A percentile compares a stretch with the other conserved stretches of the same genome.
These are phyloP conservation scores for Lasiurus cinereus DNA, from an alignment of 2,113 vertebrate species.

Conservation along the genomic window DNA sequence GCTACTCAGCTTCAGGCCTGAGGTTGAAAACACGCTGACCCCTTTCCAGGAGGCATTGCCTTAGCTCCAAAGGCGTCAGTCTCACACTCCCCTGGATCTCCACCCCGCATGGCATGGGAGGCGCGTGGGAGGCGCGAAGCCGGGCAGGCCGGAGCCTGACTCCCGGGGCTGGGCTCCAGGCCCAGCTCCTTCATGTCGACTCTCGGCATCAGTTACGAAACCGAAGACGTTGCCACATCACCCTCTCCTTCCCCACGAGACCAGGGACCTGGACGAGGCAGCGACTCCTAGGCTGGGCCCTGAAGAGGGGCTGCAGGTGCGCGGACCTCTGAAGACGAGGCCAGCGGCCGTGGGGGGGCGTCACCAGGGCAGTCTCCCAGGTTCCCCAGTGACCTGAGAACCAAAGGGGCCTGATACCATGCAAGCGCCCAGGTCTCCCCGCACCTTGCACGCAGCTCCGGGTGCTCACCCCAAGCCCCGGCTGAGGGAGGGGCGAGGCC, in stretches of 20 bases:
- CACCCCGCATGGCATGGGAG: neutral
- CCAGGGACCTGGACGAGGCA: rapidly evolving
- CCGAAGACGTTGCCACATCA: rapidly evolving
- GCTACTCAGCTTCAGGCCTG: neutral
- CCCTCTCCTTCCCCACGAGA: too few species aligned
- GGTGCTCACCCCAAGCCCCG: neutral
- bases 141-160: neutral
- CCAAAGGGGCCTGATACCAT: rapidly evolving
- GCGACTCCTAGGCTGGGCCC: too few species aligned
- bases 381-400: neutral
- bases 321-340: neutral
- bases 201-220: neutral
- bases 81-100: too few species aligned
- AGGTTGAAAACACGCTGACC: neutral
- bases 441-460: rapidly evolving
- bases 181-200: neutral
- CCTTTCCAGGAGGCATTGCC: neutral
- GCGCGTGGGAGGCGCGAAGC: rapidly evolving
- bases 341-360: rapidly evolving
- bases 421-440: rapidly evolving
- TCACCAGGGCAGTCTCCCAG: neutral
- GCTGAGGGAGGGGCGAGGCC: neutral
- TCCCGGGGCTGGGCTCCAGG: neutral
- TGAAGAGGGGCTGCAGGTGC: neutral
- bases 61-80: neutral